A percentile compares a stretch with the other conserved stretches of the same genome.
Evolutionary conservation across 1,140 invertebrate genomes (phyloP).

Genomic region (Megathymus violae): DNA sequence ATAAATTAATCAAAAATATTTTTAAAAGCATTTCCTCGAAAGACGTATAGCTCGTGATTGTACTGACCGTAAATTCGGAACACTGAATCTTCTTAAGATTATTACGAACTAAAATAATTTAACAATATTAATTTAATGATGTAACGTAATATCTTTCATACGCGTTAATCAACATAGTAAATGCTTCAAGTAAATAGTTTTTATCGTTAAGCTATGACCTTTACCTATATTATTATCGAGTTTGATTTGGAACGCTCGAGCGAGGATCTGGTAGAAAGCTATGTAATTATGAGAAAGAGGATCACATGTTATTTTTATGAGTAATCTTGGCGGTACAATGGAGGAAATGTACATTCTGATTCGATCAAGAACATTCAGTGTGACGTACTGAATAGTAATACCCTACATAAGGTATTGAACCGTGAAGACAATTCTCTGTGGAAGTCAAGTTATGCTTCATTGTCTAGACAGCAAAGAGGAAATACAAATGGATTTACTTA

Average conservation of each 20-base stretch:
- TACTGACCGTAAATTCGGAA: no score
- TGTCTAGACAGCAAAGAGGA: slow-evolving; percentile 12
- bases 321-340: slow-evolving; percentile 8
- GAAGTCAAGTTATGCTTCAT: neutral
- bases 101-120: no score
- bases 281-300: no score
- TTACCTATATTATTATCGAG: neutral
- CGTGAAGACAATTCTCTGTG: slow-evolving; percentile 1
- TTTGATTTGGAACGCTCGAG: neutral
- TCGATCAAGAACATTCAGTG: slow-evolving; percentile 10
- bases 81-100: no score
- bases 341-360: slow-evolving; percentile 5
- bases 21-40: no score
- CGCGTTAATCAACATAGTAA: no score
- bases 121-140: no score
- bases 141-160: no score
- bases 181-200: no score
- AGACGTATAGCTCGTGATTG: no score
- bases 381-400: slow-evolving; percentile 17
- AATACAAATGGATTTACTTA: neutral
- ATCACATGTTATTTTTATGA: neutral
- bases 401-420: slow-evolving; percentile 13
- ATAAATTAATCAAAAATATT: no score
- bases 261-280: neutral
- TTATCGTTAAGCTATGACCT: no score